Evolutionary conservation across 2,888 invertebrate species (phyloP).

Genomic region (Ornithoptera alexandrae): DNA sequence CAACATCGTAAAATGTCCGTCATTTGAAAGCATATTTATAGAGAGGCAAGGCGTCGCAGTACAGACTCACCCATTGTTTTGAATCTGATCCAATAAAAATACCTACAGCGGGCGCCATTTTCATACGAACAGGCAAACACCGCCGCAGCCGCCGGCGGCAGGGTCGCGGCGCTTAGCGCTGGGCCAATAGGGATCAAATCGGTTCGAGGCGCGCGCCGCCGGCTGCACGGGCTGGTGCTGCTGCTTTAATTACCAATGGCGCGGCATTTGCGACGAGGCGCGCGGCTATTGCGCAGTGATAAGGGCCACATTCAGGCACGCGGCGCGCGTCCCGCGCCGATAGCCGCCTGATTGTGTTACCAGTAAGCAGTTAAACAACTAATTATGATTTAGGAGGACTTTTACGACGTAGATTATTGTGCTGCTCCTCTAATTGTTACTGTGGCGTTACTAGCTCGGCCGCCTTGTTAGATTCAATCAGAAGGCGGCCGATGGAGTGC

Average conservation of each 20-base stretch:
- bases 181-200: constrained; percentile 17
- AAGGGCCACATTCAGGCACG: constrained; percentile 25
- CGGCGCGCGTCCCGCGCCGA: background rate
- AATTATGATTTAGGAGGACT: constrained; percentile 44
- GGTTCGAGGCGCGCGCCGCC: background rate
- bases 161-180: constrained; percentile 4
- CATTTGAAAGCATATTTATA: constrained; percentile 37
- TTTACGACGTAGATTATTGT: constrained; percentile 42
- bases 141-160: background rate
- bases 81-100: constrained; percentile 41
- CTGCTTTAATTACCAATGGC: constrained; percentile 28
- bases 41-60: constrained; percentile 36
- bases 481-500: no score
- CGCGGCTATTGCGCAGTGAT: constrained; percentile 18
- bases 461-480: constrained; percentile 32
- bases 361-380: constrained; percentile 29
- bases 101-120: constrained; percentile 39
- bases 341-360: background rate
- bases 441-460: constrained; percentile 36
- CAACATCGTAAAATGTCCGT: constrained; percentile 34
- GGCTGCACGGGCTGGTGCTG: no score
- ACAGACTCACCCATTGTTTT: constrained; percentile 40
- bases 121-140: constrained; percentile 33
- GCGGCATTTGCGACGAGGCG: constrained; percentile 11
- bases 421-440: constrained; percentile 30